These are phyloP conservation scores for Goniozus legneri DNA, from an alignment of 1,140 invertebrate genomes.

Conservation along the genomic window DNA sequence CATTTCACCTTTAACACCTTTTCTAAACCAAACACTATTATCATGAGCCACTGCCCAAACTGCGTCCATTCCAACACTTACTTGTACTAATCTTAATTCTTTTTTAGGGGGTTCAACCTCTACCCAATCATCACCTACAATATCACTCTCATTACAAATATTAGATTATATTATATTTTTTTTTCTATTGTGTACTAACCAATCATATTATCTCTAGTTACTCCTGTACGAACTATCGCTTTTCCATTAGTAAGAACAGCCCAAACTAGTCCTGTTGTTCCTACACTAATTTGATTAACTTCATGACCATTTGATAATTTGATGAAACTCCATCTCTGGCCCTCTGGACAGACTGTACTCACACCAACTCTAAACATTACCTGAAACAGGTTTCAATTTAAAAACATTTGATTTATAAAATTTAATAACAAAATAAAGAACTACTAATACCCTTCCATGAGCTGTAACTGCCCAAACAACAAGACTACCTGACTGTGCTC, in stretches of 20 bases:
- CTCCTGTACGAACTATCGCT: slow-evolving; percentile 73
- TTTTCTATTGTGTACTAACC: slow-evolving; percentile 47
- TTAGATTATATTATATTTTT: background rate
- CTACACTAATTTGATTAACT: slow-evolving; percentile 78
- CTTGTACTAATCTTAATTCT: slow-evolving; percentile 66
- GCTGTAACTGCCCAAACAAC: slow-evolving; percentile 89
- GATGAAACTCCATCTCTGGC: slow-evolving; percentile 75
- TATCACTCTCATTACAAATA: slow-evolving; percentile 2
- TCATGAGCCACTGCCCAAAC: slow-evolving; percentile 86
- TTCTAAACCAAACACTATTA: slow-evolving; percentile 84
- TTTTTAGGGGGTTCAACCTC: slow-evolving; percentile 72
- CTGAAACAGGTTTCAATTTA: slow-evolving; percentile 38
- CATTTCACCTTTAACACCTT: slow-evolving; percentile 73
- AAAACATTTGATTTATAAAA: background rate
- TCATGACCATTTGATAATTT: slow-evolving; percentile 72
- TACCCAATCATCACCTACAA: slow-evolving; percentile 71
- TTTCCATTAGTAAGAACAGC: slow-evolving; percentile 77
- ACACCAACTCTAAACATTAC: slow-evolving; percentile 83
- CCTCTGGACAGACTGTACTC: slow-evolving; percentile 77
- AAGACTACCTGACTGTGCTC: slow-evolving; percentile 66
- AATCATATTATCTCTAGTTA: slow-evolving; percentile 69
- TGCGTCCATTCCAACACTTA: slow-evolving; percentile 79
- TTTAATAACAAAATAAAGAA: slow-evolving; percentile 1
- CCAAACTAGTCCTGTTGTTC: slow-evolving; percentile 82
- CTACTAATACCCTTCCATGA: slow-evolving; percentile 67